These are phyloP conservation scores for Porites lutea DNA, from an alignment of 64 coral and sea anemone genomes.

Conservation along the genomic window DNA sequence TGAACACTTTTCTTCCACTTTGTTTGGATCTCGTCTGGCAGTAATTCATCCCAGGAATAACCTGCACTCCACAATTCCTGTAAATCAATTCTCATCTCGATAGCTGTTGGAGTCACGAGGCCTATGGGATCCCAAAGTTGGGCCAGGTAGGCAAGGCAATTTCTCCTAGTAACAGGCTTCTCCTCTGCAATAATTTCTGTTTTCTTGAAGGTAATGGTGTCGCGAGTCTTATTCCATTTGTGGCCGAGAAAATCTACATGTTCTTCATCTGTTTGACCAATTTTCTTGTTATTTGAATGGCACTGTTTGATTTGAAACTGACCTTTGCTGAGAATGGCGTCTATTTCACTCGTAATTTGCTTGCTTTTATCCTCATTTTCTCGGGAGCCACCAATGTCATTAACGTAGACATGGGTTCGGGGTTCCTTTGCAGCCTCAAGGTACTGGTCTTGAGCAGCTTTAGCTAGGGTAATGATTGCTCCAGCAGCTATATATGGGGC, in stretches of 20 bases:
- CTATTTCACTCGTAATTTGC: slow-evolving; percentile 9
- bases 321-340: slow-evolving; percentile 32
- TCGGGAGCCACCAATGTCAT: slow-evolving; percentile 40
- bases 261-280: slow-evolving; percentile 1
- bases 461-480: slow-evolving; percentile 24
- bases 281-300: slow-evolving; percentile 31
- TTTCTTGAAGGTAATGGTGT: slow-evolving; percentile 30
- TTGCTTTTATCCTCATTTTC: slow-evolving; percentile 3
- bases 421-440: slow-evolving; percentile 35
- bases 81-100: slow-evolving; percentile 44
- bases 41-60: slow-evolving; percentile 30
- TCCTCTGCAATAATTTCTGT: neutral
- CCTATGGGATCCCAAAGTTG: slow-evolving; percentile 43
- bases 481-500: slow-evolving; percentile 47
- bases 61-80: slow-evolving; percentile 55
- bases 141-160: slow-evolving; percentile 14
- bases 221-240: slow-evolving; percentile 31
- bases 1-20: too few relatives aligned
- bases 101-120: slow-evolving; percentile 14
- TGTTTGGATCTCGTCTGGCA: neutral
- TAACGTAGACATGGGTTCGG: slow-evolving; percentile 12
- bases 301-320: slow-evolving; percentile 39
- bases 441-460: slow-evolving; percentile 16
- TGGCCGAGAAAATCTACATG: slow-evolving; percentile 27
- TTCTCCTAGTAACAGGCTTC: neutral